Conservation (phyloP, 2,113 vertebrate genomes). For the Channa argus region DNA sequence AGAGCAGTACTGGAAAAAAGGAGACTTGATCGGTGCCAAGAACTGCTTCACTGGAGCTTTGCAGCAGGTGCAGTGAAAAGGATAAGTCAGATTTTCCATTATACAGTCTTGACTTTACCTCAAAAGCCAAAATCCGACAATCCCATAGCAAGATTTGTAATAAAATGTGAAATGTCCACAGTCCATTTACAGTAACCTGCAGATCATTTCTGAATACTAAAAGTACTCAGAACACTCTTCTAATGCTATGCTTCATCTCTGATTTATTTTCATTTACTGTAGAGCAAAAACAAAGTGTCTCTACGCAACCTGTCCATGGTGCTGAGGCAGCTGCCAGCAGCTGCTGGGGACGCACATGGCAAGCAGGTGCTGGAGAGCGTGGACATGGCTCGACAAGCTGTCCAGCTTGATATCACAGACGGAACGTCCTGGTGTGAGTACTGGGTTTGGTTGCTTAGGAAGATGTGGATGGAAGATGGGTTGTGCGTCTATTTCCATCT, state of each 20-base stretch:
- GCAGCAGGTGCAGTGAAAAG: slow-evolving; percentile 78
- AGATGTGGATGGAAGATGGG: background rate
- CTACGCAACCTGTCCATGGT: slow-evolving; percentile 93
- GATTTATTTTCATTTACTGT: background rate
- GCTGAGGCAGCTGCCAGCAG: slow-evolving; percentile 85
- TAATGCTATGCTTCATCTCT: background rate
- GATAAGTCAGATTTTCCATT: no score
- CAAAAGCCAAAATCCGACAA: no score
- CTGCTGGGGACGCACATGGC: slow-evolving; percentile 71
- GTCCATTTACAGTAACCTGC: no score
- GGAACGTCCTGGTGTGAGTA: slow-evolving; percentile 95
- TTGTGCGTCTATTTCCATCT: background rate
- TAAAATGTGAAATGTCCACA: no score
- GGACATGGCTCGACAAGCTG: slow-evolving; percentile 87
- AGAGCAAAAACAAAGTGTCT: slow-evolving; percentile 93
- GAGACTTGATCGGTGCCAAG: slow-evolving; percentile 87
- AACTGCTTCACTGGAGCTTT: slow-evolving; percentile 92
- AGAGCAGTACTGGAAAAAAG: slow-evolving; percentile 94
- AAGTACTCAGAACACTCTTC: no score
- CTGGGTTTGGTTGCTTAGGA: background rate
- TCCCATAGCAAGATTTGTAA: no score
- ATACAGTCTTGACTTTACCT: no score
- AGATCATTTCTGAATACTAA: background rate
- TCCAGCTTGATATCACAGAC: slow-evolving; percentile 89
- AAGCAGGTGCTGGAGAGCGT: slow-evolving; percentile 89